These are phyloP conservation scores for Propsilocerus akamusi DNA, from an alignment of 1,140 invertebrate species.

Conservation along the genomic window DNA sequence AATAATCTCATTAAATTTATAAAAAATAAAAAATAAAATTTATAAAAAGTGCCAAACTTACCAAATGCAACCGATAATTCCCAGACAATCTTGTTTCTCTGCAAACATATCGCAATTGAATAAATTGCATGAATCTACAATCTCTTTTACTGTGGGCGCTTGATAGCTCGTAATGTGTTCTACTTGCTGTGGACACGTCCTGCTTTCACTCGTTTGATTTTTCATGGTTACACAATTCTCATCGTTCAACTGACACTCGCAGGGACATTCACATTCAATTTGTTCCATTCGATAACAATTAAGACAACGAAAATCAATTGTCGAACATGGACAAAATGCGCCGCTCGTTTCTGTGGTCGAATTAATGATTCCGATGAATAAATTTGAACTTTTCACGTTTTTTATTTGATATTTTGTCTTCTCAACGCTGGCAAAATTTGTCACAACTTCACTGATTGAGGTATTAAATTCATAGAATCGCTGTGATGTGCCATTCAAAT, in stretches of 20 bases:
- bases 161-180: background rate
- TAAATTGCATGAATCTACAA: background rate
- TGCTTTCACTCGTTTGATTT: conserved; percentile 22
- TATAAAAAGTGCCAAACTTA: too few relatives aligned
- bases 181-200: conserved; percentile 21
- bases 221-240: conserved; percentile 12
- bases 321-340: conserved; percentile 85
- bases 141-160: background rate
- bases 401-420: conserved; percentile 77
- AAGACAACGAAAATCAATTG: conserved; percentile 70
- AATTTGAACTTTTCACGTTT: conserved; percentile 62
- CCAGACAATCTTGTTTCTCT: conserved; percentile 58
- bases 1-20: background rate
- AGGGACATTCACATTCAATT: conserved; percentile 87
- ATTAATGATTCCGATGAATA: conserved; percentile 76
- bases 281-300: conserved; percentile 91
- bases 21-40: too few relatives aligned
- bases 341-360: conserved; percentile 43
- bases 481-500: conserved; percentile 54
- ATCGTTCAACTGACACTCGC: conserved; percentile 63
- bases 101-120: conserved; percentile 55
- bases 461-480: conserved; percentile 69
- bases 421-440: conserved; percentile 72
- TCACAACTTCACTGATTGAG: conserved; percentile 49
- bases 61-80: conserved; percentile 79